Evolutionary conservation across 2,888 invertebrate species (phyloP).

Genomic region (Seira ritae): DNA sequence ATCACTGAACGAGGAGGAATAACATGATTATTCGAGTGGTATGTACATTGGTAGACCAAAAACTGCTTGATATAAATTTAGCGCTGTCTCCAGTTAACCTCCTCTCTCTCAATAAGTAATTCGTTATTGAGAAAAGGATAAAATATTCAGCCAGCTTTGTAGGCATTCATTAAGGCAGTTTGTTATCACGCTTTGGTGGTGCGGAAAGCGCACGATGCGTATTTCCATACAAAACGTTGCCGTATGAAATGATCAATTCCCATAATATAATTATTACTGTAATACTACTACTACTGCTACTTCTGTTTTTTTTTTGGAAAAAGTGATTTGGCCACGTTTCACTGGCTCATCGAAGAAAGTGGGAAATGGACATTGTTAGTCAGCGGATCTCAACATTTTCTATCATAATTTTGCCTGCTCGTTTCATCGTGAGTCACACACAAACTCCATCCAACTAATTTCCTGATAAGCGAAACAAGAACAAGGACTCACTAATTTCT

Average conservation of each 20-base stretch:
- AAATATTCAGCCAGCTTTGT: background rate
- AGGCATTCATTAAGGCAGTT: background rate
- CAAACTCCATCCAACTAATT: background rate
- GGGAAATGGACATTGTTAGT: background rate
- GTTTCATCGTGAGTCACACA: background rate
- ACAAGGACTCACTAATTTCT: slow-evolving; percentile 8
- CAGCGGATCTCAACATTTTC: background rate
- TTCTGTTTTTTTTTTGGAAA: too few relatives aligned
- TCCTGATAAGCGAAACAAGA: too few relatives aligned
- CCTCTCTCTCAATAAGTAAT: too few relatives aligned
- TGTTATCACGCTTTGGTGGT: background rate
- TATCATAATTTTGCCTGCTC: background rate
- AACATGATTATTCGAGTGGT: background rate
- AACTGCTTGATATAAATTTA: too few relatives aligned
- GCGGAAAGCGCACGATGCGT: background rate
- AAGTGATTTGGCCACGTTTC: slow-evolving; percentile 50
- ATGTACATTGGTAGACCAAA: background rate
- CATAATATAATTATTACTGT: slow-evolving; percentile 2
- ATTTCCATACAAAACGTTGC: background rate
- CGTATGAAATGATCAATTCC: background rate
- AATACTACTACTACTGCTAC: too few relatives aligned
- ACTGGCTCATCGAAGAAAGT: background rate
- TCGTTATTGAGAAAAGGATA: background rate
- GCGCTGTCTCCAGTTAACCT: too few relatives aligned
- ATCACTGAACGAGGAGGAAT: background rate